Percentiles rank a stretch among this genome's conserved stretches.
Evolutionary conservation across 1,140 invertebrate species (phyloP).

Genomic region (Drosophila neocordata): DNA sequence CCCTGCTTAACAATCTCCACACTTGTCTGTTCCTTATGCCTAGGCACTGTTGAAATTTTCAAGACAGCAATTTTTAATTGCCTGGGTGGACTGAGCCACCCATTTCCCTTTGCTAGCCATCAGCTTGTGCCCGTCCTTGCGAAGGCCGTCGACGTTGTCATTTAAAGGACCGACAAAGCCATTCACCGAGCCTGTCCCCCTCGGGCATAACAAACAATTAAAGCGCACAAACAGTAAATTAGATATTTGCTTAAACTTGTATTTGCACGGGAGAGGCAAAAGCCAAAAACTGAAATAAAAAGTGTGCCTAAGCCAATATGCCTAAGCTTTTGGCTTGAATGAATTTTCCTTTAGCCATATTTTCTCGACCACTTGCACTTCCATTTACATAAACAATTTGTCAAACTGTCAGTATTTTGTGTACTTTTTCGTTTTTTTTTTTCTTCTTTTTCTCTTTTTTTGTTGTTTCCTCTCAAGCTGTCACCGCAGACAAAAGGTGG

Average conservation of each 20-base stretch:
- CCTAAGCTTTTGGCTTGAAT: slow-evolving; percentile 37
- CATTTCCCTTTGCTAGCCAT: not conserved
- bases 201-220: slow-evolving; percentile 53
- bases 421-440: slow-evolving; percentile 52
- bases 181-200: slow-evolving; percentile 39
- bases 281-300: not conserved
- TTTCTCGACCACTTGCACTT: slow-evolving; percentile 49
- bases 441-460: slow-evolving; percentile 31
- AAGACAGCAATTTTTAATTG: slow-evolving; percentile 70
- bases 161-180: slow-evolving; percentile 47
- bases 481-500: slow-evolving; percentile 61
- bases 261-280: not conserved
- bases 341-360: slow-evolving; percentile 39
- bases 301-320: slow-evolving; percentile 43
- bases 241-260: slow-evolving; percentile 57
- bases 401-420: slow-evolving; percentile 73
- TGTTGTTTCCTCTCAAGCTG: slow-evolving; percentile 39
- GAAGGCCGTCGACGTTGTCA: slow-evolving; percentile 48
- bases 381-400: slow-evolving; percentile 78
- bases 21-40: not conserved
- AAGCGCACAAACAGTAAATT: slow-evolving; percentile 65
- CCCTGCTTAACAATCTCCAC: not conserved
- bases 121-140: not conserved
- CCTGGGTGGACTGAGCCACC: slow-evolving; percentile 24
- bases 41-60: slow-evolving; percentile 63